Evolutionary conservation across 1,140 invertebrate species (phyloP).

Genomic region (Lucilia cuprina): DNA sequence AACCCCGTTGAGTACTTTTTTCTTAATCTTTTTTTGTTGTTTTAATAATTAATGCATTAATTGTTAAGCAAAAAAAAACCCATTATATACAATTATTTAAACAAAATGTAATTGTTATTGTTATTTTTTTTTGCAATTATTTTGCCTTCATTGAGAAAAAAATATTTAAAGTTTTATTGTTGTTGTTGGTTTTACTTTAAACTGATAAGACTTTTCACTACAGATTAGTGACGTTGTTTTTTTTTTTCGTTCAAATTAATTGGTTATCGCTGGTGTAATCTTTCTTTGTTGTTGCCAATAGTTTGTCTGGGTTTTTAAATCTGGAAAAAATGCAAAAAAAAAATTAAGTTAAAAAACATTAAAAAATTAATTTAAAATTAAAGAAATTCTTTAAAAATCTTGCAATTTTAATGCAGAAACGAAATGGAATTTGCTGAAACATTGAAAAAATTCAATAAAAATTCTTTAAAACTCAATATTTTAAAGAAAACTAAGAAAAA

Average conservation of each 20-base stretch:
- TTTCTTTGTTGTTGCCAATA: not conserved
- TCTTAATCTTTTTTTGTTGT: not conserved
- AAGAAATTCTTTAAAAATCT: not conserved
- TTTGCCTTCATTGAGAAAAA: constrained; percentile 8
- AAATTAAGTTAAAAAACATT: not conserved
- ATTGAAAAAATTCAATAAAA: too few relatives aligned
- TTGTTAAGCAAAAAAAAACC: not conserved
- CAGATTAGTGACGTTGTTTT: not conserved
- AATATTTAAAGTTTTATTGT: not conserved
- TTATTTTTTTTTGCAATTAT: not conserved
- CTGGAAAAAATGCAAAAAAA: not conserved
- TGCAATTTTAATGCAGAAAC: too few relatives aligned
- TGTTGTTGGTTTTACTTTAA: too few relatives aligned
- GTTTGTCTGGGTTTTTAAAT: not conserved
- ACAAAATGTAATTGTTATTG: too few relatives aligned
- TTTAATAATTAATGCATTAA: not conserved
- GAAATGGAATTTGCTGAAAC: too few relatives aligned
- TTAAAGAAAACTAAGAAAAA: not conserved
- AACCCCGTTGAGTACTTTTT: not conserved
- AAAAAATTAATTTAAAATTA: not conserved
- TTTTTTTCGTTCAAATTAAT: not conserved
- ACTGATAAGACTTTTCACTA: not conserved
- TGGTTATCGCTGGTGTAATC: not conserved
- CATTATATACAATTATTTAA: too few relatives aligned
- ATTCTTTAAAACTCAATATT: not conserved